Base-by-base conservation (phyloP, 1,140 invertebrate species). In the Eulimnadia texana region DNA sequence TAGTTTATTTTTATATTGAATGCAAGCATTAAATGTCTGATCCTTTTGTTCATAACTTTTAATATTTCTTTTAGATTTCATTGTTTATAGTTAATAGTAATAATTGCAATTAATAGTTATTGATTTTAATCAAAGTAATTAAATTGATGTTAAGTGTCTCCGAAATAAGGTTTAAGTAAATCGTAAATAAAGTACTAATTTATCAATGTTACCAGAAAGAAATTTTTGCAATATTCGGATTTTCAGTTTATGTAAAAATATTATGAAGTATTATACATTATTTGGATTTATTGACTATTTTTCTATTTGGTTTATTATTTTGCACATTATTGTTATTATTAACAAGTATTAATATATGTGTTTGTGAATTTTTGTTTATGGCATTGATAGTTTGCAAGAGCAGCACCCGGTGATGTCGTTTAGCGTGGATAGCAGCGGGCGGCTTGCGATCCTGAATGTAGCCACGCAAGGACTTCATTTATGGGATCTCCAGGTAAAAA, bases 401-500 rank as follows among this genome's bases (percentile, higher is more conserved):
- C 88, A 95, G 72, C 88, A 95, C 77, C 85, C 92, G 59, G 59
- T 98, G 60, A 96, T 98, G 89, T 91, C 93, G 65, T 96, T 98
- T 77, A 88, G 87, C 55, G 81, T 96, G 57, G 91, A 96, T 75
- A 84, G 86, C 64, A 80, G 85, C 16, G 93, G 94, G 72, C 80
- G 88, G 58, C 79, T 93, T 70, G 87, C 89, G 22, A 75, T 97
- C 64, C 76, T 98, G 23, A 98, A 98, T 77, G 88, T 98, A 49
- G 91, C 91, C 63, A 92, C 86, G 72, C 93, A 98, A 79, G 95
- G 95, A 65, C 86, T 98, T 66, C 93, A 98, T 74, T 77, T 98
- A 53, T 99, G 96, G 95, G 94, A 98, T 76, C 79, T 97, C 61
- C 81, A 69, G 57, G 61, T 63, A 16, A 20, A 27, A 19, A 60